Evolutionary conservation across 2,113 vertebrate genomes (phyloP).

Genomic region (Apteryx owenii): DNA sequence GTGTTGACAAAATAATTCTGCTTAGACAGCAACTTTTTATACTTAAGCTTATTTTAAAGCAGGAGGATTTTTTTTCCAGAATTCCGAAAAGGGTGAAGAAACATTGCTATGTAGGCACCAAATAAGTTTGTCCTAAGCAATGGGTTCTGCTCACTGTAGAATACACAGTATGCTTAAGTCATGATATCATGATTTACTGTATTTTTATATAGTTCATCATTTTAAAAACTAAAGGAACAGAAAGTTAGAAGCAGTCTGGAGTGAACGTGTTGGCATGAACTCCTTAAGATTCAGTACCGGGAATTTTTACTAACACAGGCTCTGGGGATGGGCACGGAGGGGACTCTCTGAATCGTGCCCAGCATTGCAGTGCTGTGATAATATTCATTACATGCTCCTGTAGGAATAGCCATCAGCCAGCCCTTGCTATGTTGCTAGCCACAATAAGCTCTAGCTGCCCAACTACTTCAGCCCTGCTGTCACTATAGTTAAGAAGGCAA

Average conservation of each 20-base stretch:
- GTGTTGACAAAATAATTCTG: not conserved
- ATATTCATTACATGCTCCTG: not conserved
- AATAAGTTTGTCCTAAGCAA: not conserved
- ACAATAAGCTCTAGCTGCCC: not conserved
- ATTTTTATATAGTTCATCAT: not conserved
- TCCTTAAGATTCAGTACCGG: not conserved
- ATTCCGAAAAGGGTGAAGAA: not conserved
- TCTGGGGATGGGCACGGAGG: accelerated
- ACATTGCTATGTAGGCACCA: not conserved
- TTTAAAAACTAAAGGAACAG: not conserved
- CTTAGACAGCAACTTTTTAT: not conserved
- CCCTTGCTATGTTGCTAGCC: not conserved
- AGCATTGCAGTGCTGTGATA: not conserved
- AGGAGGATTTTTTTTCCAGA: not conserved
- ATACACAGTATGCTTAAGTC: not conserved
- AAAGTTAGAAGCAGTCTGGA: not conserved
- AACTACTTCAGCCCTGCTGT: not conserved
- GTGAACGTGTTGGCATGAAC: not conserved
- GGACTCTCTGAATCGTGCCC: not conserved
- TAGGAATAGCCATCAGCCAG: not conserved
- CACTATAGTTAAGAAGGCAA: not conserved
- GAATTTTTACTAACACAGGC: not conserved
- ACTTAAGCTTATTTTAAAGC: not conserved
- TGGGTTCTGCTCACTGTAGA: not conserved
- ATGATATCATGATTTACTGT: not conserved